These are phyloP conservation scores for Drosophila nr. perissopoda DNA, from an alignment of 2,888 invertebrate genomes.

Conservation along the genomic window DNA sequence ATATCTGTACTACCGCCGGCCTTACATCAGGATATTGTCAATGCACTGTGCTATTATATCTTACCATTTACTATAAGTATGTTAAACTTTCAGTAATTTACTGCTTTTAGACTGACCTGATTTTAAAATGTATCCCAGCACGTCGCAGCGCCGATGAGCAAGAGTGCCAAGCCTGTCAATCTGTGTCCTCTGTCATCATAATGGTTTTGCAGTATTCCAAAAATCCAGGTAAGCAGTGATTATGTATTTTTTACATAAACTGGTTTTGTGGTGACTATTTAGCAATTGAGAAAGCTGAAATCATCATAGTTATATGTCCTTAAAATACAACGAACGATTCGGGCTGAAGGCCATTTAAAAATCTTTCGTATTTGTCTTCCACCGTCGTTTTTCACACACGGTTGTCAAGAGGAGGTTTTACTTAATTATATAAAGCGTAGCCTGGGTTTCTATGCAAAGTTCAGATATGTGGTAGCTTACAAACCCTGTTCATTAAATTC, in stretches of 20 bases:
- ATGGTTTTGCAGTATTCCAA: slow-evolving; percentile 98
- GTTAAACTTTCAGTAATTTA: slow-evolving; percentile 65
- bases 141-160: slow-evolving; percentile 90
- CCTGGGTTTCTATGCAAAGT: no score
- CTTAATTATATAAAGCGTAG: not conserved
- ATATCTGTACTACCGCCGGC: slow-evolving; percentile 95
- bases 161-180: slow-evolving; percentile 93
- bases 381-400: not conserved
- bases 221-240: slow-evolving; percentile 89
- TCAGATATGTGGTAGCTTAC: no score
- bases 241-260: not conserved
- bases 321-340: not conserved
- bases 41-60: slow-evolving; percentile 97
- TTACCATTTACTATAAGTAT: slow-evolving; percentile 97
- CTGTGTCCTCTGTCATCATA: slow-evolving; percentile 97
- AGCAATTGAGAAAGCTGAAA: not conserved
- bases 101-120: not conserved
- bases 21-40: slow-evolving; percentile 97
- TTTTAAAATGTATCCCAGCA: slow-evolving; percentile 85
- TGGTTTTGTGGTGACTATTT: not conserved
- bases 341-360: not conserved
- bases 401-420: not conserved
- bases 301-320: not conserved
- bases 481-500: not conserved
- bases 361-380: not conserved